Percentiles rank a stretch among this genome's conserved stretches.
phyloP scores from a whole-genome alignment of 2,797 vertebrate genomes.

The Takifugu rubripes region DNA sequence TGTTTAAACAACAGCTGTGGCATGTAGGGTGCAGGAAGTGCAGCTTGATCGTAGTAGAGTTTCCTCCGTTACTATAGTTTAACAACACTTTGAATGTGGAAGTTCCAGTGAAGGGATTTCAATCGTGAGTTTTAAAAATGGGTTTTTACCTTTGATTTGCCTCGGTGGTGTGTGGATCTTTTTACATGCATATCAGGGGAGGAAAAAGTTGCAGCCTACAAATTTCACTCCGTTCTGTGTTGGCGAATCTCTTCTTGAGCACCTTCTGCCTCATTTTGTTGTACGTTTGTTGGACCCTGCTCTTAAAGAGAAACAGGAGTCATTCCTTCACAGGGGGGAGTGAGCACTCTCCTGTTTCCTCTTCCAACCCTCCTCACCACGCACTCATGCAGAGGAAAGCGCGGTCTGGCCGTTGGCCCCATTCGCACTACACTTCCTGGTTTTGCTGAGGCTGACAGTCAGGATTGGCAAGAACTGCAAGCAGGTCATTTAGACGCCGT shows the following conservation, averaged over 20 bases:
- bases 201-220: slow-evolving; percentile 16
- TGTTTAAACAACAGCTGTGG: slow-evolving; percentile 38
- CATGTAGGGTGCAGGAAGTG: slow-evolving; percentile 49
- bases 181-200: background rate
- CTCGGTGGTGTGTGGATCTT: no score
- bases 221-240: slow-evolving; percentile 25
- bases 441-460: slow-evolving; percentile 47
- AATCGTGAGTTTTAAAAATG: background rate
- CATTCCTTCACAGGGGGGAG: slow-evolving; percentile 48
- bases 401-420: slow-evolving; percentile 59
- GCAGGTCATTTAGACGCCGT: slow-evolving; percentile 58
- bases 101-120: background rate
- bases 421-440: slow-evolving; percentile 69
- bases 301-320: slow-evolving; percentile 45
- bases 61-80: slow-evolving; percentile 47
- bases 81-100: background rate
- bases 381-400: slow-evolving; percentile 34
- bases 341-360: slow-evolving; percentile 70
- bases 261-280: slow-evolving; percentile 1
- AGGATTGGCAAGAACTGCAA: slow-evolving; percentile 60
- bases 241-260: slow-evolving; percentile 1
- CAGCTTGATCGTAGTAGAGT: slow-evolving; percentile 51
- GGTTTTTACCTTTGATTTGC: no score
- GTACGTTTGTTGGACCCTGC: slow-evolving; percentile 17
- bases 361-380: slow-evolving; percentile 55